Base-by-base conservation (phyloP, 2,888 invertebrate species). In the Imbricaverruca yamaguchii region DNA sequence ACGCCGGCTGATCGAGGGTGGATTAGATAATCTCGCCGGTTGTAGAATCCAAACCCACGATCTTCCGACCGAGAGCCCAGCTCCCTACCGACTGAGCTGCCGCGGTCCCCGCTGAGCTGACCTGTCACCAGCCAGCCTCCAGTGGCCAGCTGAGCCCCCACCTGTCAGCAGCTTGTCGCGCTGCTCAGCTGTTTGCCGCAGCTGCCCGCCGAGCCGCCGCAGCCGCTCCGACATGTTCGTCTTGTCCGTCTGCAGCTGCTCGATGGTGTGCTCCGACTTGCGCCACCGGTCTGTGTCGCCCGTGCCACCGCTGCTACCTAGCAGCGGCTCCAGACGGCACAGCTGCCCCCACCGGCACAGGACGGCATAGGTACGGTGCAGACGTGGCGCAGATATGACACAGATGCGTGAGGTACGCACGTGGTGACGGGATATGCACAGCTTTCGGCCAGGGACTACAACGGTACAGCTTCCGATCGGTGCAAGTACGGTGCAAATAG, bases 191-290 rank as follows among this genome's bases (percentile, higher is more conserved):
- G 23, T 21, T 8, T 15, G 15, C 18, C 11, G 18, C 74, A 74
- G 74, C 74, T 74, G 74, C 18, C 55, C 21, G 21, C 18, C 23
- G 53, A 74, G 74, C 74, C 53, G 74, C 74, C 55, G 74, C 74
- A 39, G 74, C 74, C 21, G 74, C 74, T 74, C 21, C 21, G 55
- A 11, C 74, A 55, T 53, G 21, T 74, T 53, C 18, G 21, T 21
- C 2, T 18, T 53, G 21, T 74, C 74, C 21, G 74, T 12, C 74
- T 74, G 74, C 74, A 74, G 74, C 74, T 21, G 74, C 74, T 74
- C 39, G 74, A 74, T 74, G 53, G 74, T 55, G 13, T 53, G 18
- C 55, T 74, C 74, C 55, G 53, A 74, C 21, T 10, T 21, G 21
- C 74, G 74, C 74, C 74, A 74, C 12, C 74, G 53, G 74, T 74